Evolutionary conservation across 1,140 invertebrate species (phyloP).

Genomic region (Heliconius himera): DNA sequence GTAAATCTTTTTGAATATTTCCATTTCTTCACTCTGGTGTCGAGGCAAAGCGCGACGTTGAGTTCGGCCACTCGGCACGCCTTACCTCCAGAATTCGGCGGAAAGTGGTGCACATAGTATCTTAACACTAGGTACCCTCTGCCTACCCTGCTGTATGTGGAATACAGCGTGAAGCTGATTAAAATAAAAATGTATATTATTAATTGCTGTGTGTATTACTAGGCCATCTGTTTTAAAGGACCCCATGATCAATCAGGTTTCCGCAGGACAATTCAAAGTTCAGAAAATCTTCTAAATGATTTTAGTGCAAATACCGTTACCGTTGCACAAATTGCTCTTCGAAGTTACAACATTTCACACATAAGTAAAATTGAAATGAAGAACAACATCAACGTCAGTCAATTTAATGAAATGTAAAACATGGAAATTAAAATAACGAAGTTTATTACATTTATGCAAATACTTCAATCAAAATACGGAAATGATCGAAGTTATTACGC

Average conservation of each 20-base stretch:
- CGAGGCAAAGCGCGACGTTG: too few relatives aligned
- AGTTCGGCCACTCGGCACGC: too few relatives aligned
- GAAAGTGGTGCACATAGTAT: too few relatives aligned
- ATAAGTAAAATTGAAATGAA: not conserved
- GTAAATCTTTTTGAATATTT: too few relatives aligned
- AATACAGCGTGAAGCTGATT: too few relatives aligned
- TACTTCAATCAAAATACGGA: not conserved
- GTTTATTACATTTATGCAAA: conserved; percentile 6
- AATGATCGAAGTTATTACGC: not conserved
- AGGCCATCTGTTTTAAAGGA: not conserved
- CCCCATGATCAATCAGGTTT: not conserved
- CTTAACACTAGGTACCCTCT: too few relatives aligned
- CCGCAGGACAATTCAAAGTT: conserved; percentile 18
- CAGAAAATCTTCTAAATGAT: conserved; percentile 14
- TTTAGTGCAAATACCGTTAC: conserved; percentile 16
- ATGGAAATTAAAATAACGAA: not conserved
- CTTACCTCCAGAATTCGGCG: too few relatives aligned
- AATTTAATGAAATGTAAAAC: not conserved
- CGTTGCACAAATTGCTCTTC: not conserved
- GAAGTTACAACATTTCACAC: not conserved
- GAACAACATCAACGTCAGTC: not conserved
- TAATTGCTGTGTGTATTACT: not conserved
- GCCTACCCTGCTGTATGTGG: too few relatives aligned
- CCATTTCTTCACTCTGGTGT: too few relatives aligned
- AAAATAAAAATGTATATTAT: too few relatives aligned